These are phyloP conservation scores for Sesia apiformis DNA, from an alignment of 2,888 invertebrate species.

Conservation along the genomic window DNA sequence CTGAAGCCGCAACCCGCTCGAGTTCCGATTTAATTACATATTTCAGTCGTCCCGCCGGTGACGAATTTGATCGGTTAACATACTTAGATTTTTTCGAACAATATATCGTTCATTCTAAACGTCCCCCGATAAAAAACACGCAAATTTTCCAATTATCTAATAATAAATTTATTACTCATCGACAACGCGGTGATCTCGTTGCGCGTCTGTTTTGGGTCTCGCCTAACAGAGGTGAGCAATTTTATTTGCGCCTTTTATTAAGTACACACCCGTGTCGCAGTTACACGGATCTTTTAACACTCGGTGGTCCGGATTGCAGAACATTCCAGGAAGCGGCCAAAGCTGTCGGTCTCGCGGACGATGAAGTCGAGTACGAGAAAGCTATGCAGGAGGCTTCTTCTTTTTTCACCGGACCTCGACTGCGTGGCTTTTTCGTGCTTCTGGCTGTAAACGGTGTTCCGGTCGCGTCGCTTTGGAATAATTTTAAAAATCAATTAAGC, in stretches of 20 bases:
- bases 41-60: constrained; percentile 2
- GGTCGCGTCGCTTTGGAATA: constrained; percentile 4
- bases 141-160: neutral
- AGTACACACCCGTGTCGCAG: constrained; percentile 3
- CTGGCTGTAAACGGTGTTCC: constrained; percentile 5
- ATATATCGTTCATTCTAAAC: neutral
- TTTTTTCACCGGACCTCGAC: constrained; percentile 7
- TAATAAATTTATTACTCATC: neutral
- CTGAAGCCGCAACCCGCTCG: neutral
- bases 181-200: constrained; percentile 2
- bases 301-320: constrained; percentile 8
- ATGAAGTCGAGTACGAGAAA: constrained; percentile 6
- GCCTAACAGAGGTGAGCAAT: constrained; percentile 9
- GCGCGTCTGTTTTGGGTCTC: constrained; percentile 7
- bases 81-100: constrained; percentile 4
- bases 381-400: constrained; percentile 6
- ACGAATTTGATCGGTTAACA: constrained; percentile 4
- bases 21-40: neutral
- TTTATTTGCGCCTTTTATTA: constrained; percentile 6
- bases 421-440: constrained; percentile 6
- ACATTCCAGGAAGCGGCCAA: constrained; percentile 11
- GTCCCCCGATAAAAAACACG: neutral
- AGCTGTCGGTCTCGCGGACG: constrained; percentile 7
- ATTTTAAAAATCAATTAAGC: constrained; percentile 1
- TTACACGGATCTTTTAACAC: constrained; percentile 5